These are phyloP conservation scores for Erpobdella octoculata DNA, from an alignment of 2,888 invertebrate species.

Conservation along the genomic window DNA sequence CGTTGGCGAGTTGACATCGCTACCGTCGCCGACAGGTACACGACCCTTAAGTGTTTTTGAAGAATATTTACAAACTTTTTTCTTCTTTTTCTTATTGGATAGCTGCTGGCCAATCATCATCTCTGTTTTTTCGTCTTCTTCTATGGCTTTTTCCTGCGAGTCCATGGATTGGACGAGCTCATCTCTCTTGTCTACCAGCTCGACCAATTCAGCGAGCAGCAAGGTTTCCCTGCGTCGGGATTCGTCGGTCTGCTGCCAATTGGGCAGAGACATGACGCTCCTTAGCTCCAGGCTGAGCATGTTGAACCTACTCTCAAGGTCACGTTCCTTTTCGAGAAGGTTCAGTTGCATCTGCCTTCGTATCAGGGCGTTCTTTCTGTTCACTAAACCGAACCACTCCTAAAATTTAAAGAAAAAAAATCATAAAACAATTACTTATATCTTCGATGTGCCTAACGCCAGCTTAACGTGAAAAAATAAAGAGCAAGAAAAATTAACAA, in stretches of 20 bases:
- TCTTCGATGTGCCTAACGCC: too few relatives aligned
- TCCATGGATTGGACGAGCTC: constrained; percentile 93
- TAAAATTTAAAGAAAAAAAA: too few relatives aligned
- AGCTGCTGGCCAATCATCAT: background rate
- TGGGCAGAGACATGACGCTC: constrained; percentile 82
- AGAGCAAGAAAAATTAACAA: background rate
- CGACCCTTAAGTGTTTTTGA: too few relatives aligned
- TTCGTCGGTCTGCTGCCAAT: constrained; percentile 88
- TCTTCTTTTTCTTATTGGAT: background rate
- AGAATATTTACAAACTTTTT: too few relatives aligned
- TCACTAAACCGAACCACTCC: constrained; percentile 75
- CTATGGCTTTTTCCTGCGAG: constrained; percentile 79
- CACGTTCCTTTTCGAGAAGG: constrained; percentile 86
- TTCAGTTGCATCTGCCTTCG: constrained; percentile 93
- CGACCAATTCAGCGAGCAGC: constrained; percentile 77
- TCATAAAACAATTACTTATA: too few relatives aligned
- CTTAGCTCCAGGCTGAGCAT: constrained; percentile 79
- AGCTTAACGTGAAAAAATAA: too few relatives aligned
- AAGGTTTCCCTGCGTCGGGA: constrained; percentile 79
- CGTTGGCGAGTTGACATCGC: too few relatives aligned
- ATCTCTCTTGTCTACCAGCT: constrained; percentile 87
- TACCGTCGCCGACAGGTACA: too few relatives aligned
- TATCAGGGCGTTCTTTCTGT: constrained; percentile 88
- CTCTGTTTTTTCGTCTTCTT: constrained; percentile 22
- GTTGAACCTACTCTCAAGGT: constrained; percentile 79